Evolutionary conservation across 2,797 vertebrate species (phyloP).

Genomic region (Periophthalmus magnuspinnatus): DNA sequence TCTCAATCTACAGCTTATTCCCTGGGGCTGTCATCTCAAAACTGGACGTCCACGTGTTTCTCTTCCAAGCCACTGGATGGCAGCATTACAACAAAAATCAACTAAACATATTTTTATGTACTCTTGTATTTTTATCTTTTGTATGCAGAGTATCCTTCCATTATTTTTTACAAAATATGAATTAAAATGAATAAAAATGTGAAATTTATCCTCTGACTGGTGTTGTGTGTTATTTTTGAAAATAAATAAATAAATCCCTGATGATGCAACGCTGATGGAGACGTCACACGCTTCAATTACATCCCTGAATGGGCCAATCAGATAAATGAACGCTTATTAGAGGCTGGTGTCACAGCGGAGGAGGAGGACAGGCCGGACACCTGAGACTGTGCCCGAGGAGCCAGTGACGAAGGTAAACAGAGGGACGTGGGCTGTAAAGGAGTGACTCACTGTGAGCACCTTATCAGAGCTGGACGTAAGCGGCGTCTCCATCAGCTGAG

Average conservation of each 20-base stretch:
- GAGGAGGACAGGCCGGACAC: conserved; percentile 34
- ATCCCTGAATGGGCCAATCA: background rate
- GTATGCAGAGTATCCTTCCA: conserved; percentile 72
- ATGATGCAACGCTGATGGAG: background rate
- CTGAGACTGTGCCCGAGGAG: conserved; percentile 16
- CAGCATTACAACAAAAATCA: conserved; percentile 70
- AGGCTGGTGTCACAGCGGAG: conserved; percentile 37
- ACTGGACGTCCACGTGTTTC: conserved; percentile 64
- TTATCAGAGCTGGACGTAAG: conserved; percentile 58
- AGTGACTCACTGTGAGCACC: conserved; percentile 63
- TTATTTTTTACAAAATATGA: conserved; percentile 75
- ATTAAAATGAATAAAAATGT: conserved; percentile 78
- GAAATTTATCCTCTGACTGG: conserved; percentile 56
- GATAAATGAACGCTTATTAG: conserved; percentile 11
- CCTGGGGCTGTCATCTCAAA: conserved; percentile 33
- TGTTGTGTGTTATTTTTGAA: background rate
- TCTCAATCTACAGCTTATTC: conserved; percentile 22
- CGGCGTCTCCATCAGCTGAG: conserved; percentile 41
- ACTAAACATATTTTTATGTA: conserved; percentile 49
- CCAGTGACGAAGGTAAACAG: conserved; percentile 53
- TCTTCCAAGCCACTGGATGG: conserved; percentile 79
- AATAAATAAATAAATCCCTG: background rate
- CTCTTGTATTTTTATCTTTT: conserved; percentile 66
- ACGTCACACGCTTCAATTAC: background rate
- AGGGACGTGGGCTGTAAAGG: conserved; percentile 37